These are phyloP conservation scores for Diploscapter pachys DNA, from an alignment of 1,140 invertebrate genomes.

Conservation along the genomic window DNA sequence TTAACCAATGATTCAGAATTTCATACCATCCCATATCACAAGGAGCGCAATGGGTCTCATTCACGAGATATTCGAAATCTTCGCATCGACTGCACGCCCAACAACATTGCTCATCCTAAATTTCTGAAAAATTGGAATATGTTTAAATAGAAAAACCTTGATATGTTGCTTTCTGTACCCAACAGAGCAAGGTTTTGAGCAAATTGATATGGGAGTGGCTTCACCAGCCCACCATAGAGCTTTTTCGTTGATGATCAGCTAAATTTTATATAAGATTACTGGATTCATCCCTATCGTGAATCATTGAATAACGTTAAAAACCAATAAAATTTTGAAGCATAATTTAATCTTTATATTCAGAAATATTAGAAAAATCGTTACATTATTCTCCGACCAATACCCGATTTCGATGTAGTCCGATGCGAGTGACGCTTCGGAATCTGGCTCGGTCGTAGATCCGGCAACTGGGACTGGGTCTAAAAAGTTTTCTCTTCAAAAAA, in stretches of 20 bases:
- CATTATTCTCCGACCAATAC: slow-evolving; percentile 65
- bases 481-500: too few relatives aligned
- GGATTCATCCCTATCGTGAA: too few relatives aligned
- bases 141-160: slow-evolving; percentile 41
- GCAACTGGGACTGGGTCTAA: too few relatives aligned
- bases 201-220: slow-evolving; percentile 66
- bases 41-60: slow-evolving; percentile 68
- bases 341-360: too few relatives aligned
- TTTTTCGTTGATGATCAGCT: slow-evolving; percentile 52
- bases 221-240: slow-evolving; percentile 43
- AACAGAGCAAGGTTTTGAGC: slow-evolving; percentile 67
- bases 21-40: slow-evolving; percentile 64
- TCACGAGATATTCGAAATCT: slow-evolving; percentile 65
- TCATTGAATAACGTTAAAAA: background rate
- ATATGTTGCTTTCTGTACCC: slow-evolving; percentile 57
- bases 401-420: slow-evolving; percentile 68
- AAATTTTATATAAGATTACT: background rate
- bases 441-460: background rate
- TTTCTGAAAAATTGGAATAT: background rate
- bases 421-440: slow-evolving; percentile 53
- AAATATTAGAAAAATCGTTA: slow-evolving; percentile 12
- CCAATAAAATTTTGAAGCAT: background rate
- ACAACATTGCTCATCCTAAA: slow-evolving; percentile 57
- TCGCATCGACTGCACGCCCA: slow-evolving; percentile 67
- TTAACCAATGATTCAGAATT: slow-evolving; percentile 4